Evolutionary conservation across 2,888 invertebrate genomes (phyloP).

Genomic region (Drosophila conformis): DNA sequence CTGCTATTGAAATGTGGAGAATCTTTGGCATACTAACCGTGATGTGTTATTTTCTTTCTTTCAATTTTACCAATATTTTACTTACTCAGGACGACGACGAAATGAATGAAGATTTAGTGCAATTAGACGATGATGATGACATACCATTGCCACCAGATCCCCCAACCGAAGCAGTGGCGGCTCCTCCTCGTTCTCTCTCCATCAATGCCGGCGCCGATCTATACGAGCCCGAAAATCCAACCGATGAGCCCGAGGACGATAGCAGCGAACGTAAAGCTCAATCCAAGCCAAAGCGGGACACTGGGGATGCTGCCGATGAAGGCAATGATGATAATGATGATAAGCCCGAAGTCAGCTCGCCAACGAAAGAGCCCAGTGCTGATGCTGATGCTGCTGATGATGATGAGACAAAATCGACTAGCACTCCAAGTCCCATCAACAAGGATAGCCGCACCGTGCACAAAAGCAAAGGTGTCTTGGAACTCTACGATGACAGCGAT

Average conservation of each 20-base stretch:
- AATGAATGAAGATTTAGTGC: slow-evolving; percentile 85
- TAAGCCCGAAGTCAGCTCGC: slow-evolving; percentile 9
- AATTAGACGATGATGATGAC: slow-evolving; percentile 84
- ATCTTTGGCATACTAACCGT: slow-evolving; percentile 85
- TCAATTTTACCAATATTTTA: slow-evolving; percentile 82
- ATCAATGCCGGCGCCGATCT: slow-evolving; percentile 66
- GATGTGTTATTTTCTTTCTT: slow-evolving; percentile 86
- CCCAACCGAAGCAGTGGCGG: slow-evolving; percentile 33
- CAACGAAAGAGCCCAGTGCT: slow-evolving; percentile 26
- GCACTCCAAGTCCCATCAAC: slow-evolving; percentile 64
- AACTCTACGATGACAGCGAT: slow-evolving; percentile 87
- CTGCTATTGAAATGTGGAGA: slow-evolving; percentile 26
- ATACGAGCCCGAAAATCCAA: slow-evolving; percentile 84
- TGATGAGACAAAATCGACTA: slow-evolving; percentile 40
- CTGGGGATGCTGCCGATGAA: slow-evolving; percentile 3
- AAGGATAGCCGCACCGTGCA: slow-evolving; percentile 58
- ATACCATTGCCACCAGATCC: slow-evolving; percentile 83
- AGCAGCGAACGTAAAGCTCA: slow-evolving; percentile 31
- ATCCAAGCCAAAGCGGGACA: slow-evolving; percentile 2
- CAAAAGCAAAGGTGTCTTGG: slow-evolving; percentile 85
- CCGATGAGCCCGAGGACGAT: slow-evolving; percentile 61
- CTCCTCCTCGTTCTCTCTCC: background rate
- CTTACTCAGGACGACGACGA: slow-evolving; percentile 85
- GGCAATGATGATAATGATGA: slow-evolving; percentile 25
- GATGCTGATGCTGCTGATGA: slow-evolving; percentile 32